Percentiles rank a stretch among this genome's conserved stretches.
These are phyloP conservation scores for Margarornis squamiger DNA, from an alignment of 2,797 vertebrate genomes.

Conservation along the genomic window DNA sequence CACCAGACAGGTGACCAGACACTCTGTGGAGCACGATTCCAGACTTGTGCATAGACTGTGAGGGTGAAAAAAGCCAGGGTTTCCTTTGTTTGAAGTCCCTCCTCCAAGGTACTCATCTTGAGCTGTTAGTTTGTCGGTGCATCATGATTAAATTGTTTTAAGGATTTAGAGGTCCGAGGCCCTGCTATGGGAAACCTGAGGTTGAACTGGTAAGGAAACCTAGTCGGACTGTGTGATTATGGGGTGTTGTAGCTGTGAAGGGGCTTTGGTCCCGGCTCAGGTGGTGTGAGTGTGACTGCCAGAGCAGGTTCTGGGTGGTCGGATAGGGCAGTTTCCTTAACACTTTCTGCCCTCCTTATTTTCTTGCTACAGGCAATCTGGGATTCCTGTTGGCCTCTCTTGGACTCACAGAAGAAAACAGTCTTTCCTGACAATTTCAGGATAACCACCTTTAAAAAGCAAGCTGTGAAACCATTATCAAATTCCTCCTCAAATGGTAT, in stretches of 20 bases:
- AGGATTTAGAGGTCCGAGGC: background rate
- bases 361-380: background rate
- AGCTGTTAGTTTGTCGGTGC: background rate
- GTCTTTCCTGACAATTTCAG: background rate
- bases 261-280: background rate
- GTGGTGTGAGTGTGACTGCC: background rate
- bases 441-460: background rate
- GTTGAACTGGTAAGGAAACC: background rate
- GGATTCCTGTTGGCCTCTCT: background rate
- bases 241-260: background rate
- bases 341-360: background rate
- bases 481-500: background rate
- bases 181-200: background rate
- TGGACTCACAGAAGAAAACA: background rate
- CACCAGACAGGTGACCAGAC: fast-evolving
- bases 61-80: background rate
- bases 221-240: fast-evolving
- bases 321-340: background rate
- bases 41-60: background rate
- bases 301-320: background rate
- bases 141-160: background rate
- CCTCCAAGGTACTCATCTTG: background rate
- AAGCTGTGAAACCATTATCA: background rate
- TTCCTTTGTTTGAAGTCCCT: background rate
- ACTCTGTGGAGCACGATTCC: too few species aligned